Conservation (phyloP, 2,888 invertebrate genomes). For the Ochropleura leucogaster region DNA sequence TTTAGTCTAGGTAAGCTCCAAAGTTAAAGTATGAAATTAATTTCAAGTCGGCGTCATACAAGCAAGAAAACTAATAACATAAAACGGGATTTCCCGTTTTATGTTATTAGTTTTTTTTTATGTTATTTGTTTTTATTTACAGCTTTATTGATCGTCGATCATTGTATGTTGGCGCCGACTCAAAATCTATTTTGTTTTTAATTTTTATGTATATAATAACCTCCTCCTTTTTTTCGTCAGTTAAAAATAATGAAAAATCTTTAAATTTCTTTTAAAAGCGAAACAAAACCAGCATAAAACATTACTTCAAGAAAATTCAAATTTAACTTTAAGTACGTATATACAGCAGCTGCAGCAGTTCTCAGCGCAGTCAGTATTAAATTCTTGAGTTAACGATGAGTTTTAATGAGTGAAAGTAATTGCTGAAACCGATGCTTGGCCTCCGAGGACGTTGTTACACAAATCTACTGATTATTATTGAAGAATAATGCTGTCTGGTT, state of each 20-base stretch:
- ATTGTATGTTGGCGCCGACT: too few relatives aligned
- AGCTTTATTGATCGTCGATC: too few relatives aligned
- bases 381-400: constrained; percentile 54
- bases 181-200: too few relatives aligned
- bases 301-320: background rate
- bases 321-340: constrained; percentile 14
- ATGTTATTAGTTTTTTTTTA: too few relatives aligned
- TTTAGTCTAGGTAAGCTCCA: too few relatives aligned
- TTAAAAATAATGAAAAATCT: constrained; percentile 1
- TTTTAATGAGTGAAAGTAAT: constrained; percentile 52
- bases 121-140: too few relatives aligned
- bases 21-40: too few relatives aligned
- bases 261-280: constrained; percentile 3
- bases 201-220: too few relatives aligned
- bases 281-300: constrained; percentile 19
- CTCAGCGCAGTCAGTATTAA: constrained; percentile 30
- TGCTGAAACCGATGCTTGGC: constrained; percentile 34
- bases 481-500: background rate
- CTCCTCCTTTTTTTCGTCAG: too few relatives aligned
- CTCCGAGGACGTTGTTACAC: constrained; percentile 9
- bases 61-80: too few relatives aligned
- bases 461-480: constrained; percentile 14
- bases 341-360: constrained; percentile 17
- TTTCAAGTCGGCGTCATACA: too few relatives aligned
- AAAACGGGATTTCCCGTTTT: too few relatives aligned